phyloP scores from a whole-genome alignment of 1,140 invertebrate species.

The Paracyclopina nana region DNA sequence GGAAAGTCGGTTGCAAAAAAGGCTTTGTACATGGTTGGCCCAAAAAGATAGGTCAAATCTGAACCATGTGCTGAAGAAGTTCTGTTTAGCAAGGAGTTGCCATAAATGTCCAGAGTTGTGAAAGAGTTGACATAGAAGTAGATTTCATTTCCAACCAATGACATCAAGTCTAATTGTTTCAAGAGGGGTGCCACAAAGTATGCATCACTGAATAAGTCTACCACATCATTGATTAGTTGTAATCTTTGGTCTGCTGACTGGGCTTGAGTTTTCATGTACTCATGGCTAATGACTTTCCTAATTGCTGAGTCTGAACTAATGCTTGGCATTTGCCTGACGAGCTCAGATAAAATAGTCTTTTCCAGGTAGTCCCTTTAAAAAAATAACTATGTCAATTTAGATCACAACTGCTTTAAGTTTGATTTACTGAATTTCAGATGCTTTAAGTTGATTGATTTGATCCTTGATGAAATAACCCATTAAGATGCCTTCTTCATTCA shows the following conservation, averaged over 20 bases:
- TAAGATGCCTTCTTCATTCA: neutral
- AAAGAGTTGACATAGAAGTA: neutral
- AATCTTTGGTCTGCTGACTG: no score
- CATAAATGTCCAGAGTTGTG: neutral
- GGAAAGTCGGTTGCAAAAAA: neutral
- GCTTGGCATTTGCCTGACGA: no score
- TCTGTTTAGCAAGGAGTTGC: neutral
- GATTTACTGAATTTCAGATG: no score
- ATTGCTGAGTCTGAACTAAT: no score
- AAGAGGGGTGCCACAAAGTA: neutral
- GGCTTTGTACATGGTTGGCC: neutral
- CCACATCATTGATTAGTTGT: neutral
- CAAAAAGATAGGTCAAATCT: neutral
- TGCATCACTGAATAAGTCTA: neutral
- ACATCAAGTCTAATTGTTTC: neutral
- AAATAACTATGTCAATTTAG: no score
- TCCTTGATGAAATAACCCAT: neutral
- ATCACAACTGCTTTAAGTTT: no score
- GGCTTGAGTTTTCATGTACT: no score
- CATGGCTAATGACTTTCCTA: no score
- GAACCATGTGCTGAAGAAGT: neutral
- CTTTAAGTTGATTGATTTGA: neutral
- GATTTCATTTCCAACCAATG: neutral
- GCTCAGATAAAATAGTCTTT: no score
- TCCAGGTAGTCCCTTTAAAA: no score